Base-by-base conservation (phyloP, 2,888 invertebrate genomes). In the Norana najaformis region DNA sequence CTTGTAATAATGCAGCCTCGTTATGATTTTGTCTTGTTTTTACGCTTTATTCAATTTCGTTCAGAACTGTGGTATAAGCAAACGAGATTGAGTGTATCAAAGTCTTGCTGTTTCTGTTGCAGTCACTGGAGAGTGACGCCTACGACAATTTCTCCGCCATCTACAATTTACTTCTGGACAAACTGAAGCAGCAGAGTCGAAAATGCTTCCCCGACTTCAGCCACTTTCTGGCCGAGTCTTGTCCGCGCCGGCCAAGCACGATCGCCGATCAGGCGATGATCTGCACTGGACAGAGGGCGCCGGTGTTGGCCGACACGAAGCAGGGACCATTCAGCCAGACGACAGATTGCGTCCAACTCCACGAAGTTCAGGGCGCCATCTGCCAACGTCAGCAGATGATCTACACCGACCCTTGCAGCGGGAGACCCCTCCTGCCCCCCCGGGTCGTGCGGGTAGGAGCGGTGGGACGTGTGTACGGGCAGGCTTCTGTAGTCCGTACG, bases 111-210 rank as follows among this genome's bases (percentile, higher is more conserved):
- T 69, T 69, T 83, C 16, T 35, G 30, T 53, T 38, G 34, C 95
- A 97, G 96, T 96, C 96, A 91, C 96, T 97, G 92, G 96, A 97
- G 93, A 96, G 97, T 93, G 97, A 97, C 94, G 97, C 97, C 93
- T 98, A 98, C 94, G 98, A 98, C 94, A 98, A 98, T 95, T 98
- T 98, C 94, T 97, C 98, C 85, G 98, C 98, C 91, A 98, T 98
- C 93, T 98, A 98, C 95, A 97, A 97, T 93, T 96, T 98, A 90
- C 95, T 98, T 38, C 95, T 98, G 93, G 98, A 98, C 90, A 92
- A 94, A 38, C 92, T 95, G 69, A 93, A 93, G 88, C 93, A 93
- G 36, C 93, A 93, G 93, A 89, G n/a, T 23, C 89, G 83, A 18
- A 89, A 69, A 34, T 34, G 35, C 41, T 83, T 53, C 83, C 23